Percentiles rank a stretch among this genome's conserved stretches.
phyloP scores from a whole-genome alignment of 2,888 invertebrate species.

The Tuberolachnus salignus region DNA sequence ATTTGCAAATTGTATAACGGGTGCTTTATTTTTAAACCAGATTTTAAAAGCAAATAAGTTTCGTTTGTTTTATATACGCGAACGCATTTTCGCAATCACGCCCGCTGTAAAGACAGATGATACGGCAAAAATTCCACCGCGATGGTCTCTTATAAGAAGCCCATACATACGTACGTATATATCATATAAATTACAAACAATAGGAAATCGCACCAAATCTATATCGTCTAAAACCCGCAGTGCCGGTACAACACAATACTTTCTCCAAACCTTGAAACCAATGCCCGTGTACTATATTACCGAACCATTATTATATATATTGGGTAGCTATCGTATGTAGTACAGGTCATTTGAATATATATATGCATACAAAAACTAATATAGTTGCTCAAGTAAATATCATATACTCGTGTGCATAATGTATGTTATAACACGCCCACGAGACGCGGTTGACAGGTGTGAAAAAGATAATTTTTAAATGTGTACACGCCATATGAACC shows the following conservation, averaged over 20 bases:
- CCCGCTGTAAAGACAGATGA: too few species aligned
- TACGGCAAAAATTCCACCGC: too few species aligned
- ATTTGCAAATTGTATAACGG: too few species aligned
- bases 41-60: too few species aligned
- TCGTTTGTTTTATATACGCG: too few species aligned
- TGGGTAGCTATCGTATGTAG: too few species aligned
- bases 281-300: slow-evolving; percentile 31
- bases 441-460: slow-evolving; percentile 32
- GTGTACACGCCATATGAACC: not conserved
- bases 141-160: too few species aligned
- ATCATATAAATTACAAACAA: slow-evolving; percentile 14
- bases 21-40: too few species aligned
- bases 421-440: not conserved
- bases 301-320: not conserved
- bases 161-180: too few species aligned
- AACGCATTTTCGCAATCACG: too few species aligned
- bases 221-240: not conserved
- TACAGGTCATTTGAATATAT: slow-evolving; percentile 24
- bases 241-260: not conserved
- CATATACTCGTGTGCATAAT: not conserved
- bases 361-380: too few species aligned
- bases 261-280: slow-evolving; percentile 45
- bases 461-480: slow-evolving; percentile 33
- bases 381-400: slow-evolving; percentile 38
- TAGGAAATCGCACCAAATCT: not conserved